Conservation (phyloP, 2,113 vertebrate species). For the Tragelaphus buxtoni region DNA sequence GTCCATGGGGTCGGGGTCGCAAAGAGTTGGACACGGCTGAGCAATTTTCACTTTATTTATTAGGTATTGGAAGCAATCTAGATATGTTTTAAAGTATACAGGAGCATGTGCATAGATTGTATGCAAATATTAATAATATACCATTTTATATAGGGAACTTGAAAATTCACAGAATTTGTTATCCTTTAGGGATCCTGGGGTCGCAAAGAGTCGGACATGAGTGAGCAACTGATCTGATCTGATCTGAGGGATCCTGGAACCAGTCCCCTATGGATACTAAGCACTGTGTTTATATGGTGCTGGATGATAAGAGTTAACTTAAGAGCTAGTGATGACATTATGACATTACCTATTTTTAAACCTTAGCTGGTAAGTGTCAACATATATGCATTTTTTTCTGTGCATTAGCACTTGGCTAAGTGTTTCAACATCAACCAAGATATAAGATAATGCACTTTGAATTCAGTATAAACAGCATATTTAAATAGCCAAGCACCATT, state of each 20-base stretch:
- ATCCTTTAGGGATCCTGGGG: not conserved
- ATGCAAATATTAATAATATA: not conserved
- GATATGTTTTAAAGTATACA: not conserved
- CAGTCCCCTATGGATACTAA: not conserved
- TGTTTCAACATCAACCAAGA: slow-evolving; percentile 25
- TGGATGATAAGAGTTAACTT: slow-evolving; percentile 20
- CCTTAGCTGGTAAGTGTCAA: not conserved
- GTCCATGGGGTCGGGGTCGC: not conserved
- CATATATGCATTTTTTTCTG: not conserved
- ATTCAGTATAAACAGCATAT: slow-evolving; percentile 11
- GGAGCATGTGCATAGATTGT: not conserved
- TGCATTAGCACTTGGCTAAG: slow-evolving; percentile 45
- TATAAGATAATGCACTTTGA: slow-evolving; percentile 21
- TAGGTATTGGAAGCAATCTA: not conserved
- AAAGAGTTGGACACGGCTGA: not conserved
- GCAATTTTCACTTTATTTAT: not conserved
- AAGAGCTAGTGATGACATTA: not conserved
- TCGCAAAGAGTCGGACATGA: too few species aligned
- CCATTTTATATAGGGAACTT: not conserved
- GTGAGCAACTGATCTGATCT: too few species aligned
- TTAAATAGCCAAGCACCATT: slow-evolving; percentile 9
- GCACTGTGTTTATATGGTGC: not conserved
- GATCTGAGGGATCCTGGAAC: not conserved
- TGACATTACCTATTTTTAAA: slow-evolving; percentile 2
- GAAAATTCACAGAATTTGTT: not conserved